Evolutionary conservation across 2,888 invertebrate genomes (phyloP).

Genomic region (Drosophila anceps): DNA sequence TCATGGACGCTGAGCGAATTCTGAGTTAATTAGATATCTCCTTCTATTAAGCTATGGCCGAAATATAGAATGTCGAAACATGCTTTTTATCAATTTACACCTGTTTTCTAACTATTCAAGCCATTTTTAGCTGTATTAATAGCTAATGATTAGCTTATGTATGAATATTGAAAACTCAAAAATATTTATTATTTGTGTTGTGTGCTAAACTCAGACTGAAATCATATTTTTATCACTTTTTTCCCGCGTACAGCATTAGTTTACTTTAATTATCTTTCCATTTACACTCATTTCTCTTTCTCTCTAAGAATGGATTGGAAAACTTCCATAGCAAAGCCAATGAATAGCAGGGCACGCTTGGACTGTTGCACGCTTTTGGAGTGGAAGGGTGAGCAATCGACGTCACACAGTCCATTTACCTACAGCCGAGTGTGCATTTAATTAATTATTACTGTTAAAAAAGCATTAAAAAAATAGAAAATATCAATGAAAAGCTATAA

Average conservation of each 20-base stretch:
- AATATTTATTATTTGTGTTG: neutral
- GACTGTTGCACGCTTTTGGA: neutral
- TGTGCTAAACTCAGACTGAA: too few species aligned
- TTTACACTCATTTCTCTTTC: neutral
- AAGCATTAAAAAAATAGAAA: constrained; percentile 67
- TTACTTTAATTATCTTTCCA: too few species aligned
- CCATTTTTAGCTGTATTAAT: neutral
- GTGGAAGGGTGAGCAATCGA: constrained; percentile 10
- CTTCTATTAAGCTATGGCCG: neutral
- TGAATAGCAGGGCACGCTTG: constrained; percentile 26
- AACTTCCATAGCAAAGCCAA: constrained; percentile 42
- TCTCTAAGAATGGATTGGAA: constrained; percentile 33
- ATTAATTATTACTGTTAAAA: constrained; percentile 81
- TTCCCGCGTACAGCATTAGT: too few species aligned
- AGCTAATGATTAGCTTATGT: neutral
- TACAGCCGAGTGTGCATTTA: constrained; percentile 71
- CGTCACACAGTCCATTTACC: constrained; percentile 71
- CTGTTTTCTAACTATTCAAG: neutral
- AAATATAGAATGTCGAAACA: neutral
- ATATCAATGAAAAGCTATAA: constrained; percentile 71
- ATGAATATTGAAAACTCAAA: neutral
- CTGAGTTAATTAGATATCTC: neutral
- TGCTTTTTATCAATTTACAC: neutral
- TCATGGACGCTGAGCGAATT: neutral
- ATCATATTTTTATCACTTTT: too few species aligned